Evolutionary conservation across 2,113 vertebrate genomes (phyloP).

Genomic region (Deroptyus accipitrinus): DNA sequence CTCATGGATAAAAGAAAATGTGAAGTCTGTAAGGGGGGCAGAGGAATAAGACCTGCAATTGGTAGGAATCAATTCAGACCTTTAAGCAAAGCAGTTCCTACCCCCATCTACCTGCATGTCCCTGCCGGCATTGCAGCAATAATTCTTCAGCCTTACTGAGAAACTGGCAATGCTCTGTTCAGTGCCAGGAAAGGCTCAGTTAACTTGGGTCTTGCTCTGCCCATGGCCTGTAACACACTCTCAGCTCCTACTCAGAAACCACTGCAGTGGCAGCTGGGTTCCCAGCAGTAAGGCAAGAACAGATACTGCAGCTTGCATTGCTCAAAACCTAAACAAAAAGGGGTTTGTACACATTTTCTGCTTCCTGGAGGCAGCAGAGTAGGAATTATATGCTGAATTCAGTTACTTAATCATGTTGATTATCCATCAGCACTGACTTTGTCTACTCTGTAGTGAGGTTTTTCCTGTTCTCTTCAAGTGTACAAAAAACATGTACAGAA

Average conservation of each 20-base stretch:
- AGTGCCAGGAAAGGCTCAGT: background rate
- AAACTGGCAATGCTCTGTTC: background rate
- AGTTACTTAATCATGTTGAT: slow-evolving; percentile 6
- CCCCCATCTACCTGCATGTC: background rate
- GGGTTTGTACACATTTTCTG: background rate
- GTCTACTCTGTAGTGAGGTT: background rate
- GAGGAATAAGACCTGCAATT: background rate
- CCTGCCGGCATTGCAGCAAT: background rate
- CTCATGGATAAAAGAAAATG: background rate
- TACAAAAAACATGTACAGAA: background rate
- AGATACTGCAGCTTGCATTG: background rate
- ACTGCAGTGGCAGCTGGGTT: background rate
- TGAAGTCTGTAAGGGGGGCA: background rate
- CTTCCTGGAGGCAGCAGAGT: background rate
- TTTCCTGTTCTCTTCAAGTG: background rate
- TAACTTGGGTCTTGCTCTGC: background rate
- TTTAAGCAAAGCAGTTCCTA: background rate
- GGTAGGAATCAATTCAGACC: background rate
- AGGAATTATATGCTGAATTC: slow-evolving; percentile 10
- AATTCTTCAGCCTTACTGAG: background rate
- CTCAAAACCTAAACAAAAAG: slow-evolving; percentile 1
- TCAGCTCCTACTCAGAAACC: background rate
- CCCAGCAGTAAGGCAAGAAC: background rate
- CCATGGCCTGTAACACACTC: background rate
- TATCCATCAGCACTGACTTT: background rate